These are phyloP conservation scores for Benthosema pterotum DNA, from an alignment of 2,797 vertebrate species.

Conservation along the genomic window DNA sequence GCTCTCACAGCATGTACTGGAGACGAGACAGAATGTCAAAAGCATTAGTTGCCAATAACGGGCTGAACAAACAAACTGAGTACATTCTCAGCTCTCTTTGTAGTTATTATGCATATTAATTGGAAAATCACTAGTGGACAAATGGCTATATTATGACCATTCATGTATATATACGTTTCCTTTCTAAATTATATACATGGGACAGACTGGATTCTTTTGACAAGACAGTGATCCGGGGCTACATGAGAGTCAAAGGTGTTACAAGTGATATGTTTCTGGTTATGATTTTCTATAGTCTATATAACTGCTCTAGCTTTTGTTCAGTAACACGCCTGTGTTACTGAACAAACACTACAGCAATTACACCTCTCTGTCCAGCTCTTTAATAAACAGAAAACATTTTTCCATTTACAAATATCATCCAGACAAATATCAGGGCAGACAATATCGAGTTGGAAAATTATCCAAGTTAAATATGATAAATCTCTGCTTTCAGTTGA, in stretches of 20 bases:
- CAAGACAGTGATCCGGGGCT: slow-evolving; percentile 7
- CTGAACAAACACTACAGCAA: too few relatives aligned
- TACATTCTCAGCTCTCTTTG: slow-evolving; percentile 11
- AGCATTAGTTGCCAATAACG: slow-evolving; percentile 26
- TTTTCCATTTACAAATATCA: too few relatives aligned
- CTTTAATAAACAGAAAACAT: too few relatives aligned
- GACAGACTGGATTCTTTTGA: slow-evolving; percentile 1
- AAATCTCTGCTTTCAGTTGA: too few relatives aligned
- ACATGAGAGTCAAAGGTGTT: slow-evolving; percentile 8
- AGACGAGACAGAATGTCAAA: slow-evolving; percentile 41
- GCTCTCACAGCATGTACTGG: slow-evolving; percentile 61
- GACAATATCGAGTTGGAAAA: too few relatives aligned
- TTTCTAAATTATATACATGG: background rate
- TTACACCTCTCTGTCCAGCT: too few relatives aligned
- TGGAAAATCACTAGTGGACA: slow-evolving; percentile 11
- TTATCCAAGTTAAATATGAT: too few relatives aligned
- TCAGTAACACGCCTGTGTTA: too few relatives aligned
- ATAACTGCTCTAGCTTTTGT: too few relatives aligned
- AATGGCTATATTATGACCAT: slow-evolving; percentile 24
- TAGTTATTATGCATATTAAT: slow-evolving; percentile 13
- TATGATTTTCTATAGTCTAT: too few relatives aligned
- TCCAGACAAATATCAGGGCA: too few relatives aligned
- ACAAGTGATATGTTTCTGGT: too few relatives aligned
- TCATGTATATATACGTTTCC: slow-evolving; percentile 1
- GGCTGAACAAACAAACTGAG: slow-evolving; percentile 34